phyloP scores from a whole-genome alignment of 2,113 vertebrate species.

The Ginglymostoma cirratum region DNA sequence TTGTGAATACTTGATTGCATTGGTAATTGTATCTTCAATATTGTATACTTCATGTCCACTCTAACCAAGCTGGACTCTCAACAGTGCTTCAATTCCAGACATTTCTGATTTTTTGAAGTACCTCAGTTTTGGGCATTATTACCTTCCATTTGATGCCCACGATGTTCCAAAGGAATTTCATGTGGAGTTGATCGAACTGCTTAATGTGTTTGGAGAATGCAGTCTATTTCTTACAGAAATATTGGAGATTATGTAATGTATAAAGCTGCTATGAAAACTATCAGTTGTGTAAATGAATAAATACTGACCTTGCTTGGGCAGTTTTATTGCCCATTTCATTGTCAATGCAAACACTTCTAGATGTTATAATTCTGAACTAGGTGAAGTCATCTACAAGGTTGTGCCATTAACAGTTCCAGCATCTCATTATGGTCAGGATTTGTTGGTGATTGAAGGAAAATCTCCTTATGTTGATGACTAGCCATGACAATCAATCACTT shows the following conservation, averaged over 20 bases:
- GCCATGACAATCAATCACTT: too few relatives aligned
- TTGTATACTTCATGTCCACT: too few relatives aligned
- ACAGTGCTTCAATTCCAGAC: background rate
- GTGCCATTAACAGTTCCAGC: too few relatives aligned
- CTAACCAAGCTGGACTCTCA: background rate
- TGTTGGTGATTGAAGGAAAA: too few relatives aligned
- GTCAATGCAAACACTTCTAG: background rate
- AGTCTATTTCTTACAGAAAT: background rate
- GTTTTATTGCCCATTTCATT: background rate
- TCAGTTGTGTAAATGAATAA: background rate
- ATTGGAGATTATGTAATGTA: too few relatives aligned
- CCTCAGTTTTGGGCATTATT: background rate
- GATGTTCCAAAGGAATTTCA: background rate
- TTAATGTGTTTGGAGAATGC: background rate
- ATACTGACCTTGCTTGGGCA: too few relatives aligned
- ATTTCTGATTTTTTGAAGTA: background rate
- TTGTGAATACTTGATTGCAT: background rate
- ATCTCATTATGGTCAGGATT: too few relatives aligned
- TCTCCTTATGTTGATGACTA: too few relatives aligned
- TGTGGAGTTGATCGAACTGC: background rate
- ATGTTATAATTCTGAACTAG: background rate
- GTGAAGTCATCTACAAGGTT: too few relatives aligned
- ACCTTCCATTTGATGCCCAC: background rate
- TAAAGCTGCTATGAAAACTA: too few relatives aligned
- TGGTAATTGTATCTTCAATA: background rate